Percentiles rank a stretch among this genome's conserved stretches.
These are phyloP conservation scores for Chiroxiphia lanceolata DNA, from an alignment of 2,797 vertebrate species.

Conservation along the genomic window DNA sequence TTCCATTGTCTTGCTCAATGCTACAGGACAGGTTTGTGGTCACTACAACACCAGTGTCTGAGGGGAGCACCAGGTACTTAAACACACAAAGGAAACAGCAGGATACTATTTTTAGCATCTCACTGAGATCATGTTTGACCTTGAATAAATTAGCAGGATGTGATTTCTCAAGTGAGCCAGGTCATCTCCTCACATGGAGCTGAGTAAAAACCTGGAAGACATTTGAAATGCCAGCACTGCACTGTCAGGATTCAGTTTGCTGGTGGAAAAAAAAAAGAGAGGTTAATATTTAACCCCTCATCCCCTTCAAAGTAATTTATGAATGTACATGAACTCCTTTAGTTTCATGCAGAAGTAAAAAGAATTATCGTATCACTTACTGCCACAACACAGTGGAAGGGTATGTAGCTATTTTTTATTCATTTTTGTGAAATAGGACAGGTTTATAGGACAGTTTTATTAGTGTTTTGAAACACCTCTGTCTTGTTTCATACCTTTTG, in stretches of 20 bases:
- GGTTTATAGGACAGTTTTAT: constrained; percentile 16
- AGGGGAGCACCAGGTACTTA: background rate
- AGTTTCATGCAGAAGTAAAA: background rate
- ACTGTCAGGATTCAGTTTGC: background rate
- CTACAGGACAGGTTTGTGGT: background rate
- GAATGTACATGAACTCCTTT: background rate
- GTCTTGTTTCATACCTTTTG: background rate
- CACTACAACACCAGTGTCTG: background rate
- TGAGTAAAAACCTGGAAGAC: background rate
- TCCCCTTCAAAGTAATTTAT: background rate
- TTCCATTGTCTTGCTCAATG: background rate
- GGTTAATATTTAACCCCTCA: constrained; percentile 38
- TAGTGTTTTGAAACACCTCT: background rate
- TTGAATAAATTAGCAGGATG: background rate
- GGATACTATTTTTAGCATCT: background rate
- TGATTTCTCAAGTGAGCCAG: background rate
- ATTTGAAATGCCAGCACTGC: background rate
- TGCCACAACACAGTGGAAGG: background rate
- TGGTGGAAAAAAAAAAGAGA: background rate
- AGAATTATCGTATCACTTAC: background rate
- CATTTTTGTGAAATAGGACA: background rate
- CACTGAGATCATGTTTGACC: background rate
- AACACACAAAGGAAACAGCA: background rate
- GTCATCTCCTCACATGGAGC: background rate
- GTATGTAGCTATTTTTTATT: background rate